Percentiles rank a stretch among this genome's conserved stretches.
Evolutionary conservation across 2,888 invertebrate genomes (phyloP).

Genomic region (Cheilosia vulpina): DNA sequence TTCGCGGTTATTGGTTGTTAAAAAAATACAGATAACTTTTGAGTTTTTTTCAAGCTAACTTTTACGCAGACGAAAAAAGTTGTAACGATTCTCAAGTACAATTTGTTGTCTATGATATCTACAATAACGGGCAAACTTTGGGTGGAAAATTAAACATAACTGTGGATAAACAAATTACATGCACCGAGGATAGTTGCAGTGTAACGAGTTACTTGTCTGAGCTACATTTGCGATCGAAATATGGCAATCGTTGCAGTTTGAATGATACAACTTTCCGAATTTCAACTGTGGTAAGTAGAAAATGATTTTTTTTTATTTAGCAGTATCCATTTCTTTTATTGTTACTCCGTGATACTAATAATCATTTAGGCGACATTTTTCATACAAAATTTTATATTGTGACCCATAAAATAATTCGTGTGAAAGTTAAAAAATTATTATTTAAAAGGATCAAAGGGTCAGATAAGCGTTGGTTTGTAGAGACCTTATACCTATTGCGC

Average conservation of each 20-base stretch:
- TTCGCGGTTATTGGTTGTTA: slow-evolving; percentile 72
- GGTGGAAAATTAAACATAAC: slow-evolving; percentile 82
- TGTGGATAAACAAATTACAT: slow-evolving; percentile 78
- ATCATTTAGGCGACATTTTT: no score
- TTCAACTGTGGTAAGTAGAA: slow-evolving; percentile 78
- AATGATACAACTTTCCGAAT: slow-evolving; percentile 79
- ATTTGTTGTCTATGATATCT: slow-evolving; percentile 80
- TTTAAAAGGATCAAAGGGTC: no score
- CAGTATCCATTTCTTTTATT: neutral
- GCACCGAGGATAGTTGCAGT: slow-evolving; percentile 75
- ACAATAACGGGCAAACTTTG: slow-evolving; percentile 80
- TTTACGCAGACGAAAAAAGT: slow-evolving; percentile 5
- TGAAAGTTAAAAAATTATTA: no score
- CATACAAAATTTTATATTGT: no score
- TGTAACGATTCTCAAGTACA: neutral
- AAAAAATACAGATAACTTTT: neutral
- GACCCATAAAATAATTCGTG: no score
- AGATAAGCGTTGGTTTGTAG: no score
- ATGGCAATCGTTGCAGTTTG: slow-evolving; percentile 79
- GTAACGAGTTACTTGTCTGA: slow-evolving; percentile 77
- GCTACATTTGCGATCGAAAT: slow-evolving; percentile 76
- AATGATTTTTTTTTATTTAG: neutral
- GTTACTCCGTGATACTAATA: no score
- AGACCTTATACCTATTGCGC: no score
- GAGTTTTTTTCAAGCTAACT: neutral